Conservation (phyloP, 2,113 vertebrate genomes). For the Oriolus oriolus region DNA sequence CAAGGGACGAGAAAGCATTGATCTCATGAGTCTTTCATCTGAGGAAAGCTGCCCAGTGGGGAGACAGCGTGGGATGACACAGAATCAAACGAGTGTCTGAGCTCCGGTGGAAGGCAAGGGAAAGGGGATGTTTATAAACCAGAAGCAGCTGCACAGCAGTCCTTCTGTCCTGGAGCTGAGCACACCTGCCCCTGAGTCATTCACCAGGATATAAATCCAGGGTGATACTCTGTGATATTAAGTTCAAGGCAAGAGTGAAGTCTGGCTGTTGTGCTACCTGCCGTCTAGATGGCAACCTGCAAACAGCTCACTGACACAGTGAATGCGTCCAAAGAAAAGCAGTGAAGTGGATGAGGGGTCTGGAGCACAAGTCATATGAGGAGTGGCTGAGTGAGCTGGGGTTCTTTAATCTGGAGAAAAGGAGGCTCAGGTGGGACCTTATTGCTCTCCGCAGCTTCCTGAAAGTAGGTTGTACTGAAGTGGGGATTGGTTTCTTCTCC, state of each 20-base stretch:
- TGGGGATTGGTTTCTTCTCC: not conserved
- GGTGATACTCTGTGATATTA: not conserved
- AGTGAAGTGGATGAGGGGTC: not conserved
- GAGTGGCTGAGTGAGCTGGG: not conserved
- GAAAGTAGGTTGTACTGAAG: not conserved
- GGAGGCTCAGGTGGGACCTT: not conserved
- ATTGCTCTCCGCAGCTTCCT: not conserved
- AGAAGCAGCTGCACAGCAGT: not conserved
- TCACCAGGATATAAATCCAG: not conserved
- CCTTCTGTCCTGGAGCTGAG: not conserved
- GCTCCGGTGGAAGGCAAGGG: accelerated
- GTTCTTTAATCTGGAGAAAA: not conserved
- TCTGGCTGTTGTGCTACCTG: not conserved
- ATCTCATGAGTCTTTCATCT: conserved; percentile 14
- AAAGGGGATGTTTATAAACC: conserved; percentile 24
- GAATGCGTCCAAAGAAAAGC: not conserved
- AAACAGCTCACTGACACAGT: not conserved
- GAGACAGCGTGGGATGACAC: not conserved
- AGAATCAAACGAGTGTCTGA: not conserved
- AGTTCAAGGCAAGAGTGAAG: not conserved
- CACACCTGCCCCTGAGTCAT: not conserved
- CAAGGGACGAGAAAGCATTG: not conserved
- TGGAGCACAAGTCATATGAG: not conserved
- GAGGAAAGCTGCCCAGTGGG: conserved; percentile 15
- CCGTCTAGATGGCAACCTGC: not conserved